A percentile compares a stretch with the other conserved stretches of the same genome.
Conservation (phyloP, 2,113 vertebrate species). For the Alethe castanea region DNA sequence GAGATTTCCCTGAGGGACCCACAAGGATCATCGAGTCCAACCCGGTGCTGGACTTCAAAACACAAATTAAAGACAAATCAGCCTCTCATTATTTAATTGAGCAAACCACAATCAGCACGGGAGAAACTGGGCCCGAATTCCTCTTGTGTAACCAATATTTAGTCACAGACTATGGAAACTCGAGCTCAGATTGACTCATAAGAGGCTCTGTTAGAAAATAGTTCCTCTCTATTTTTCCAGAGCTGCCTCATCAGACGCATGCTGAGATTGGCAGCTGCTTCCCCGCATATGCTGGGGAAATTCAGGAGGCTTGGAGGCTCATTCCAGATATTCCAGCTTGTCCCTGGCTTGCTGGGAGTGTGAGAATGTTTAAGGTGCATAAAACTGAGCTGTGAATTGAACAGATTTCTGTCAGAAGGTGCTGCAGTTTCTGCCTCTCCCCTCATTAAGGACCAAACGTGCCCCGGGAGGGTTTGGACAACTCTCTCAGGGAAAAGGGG, state of each 20-base stretch:
- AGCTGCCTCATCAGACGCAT: background rate
- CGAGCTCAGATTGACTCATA: background rate
- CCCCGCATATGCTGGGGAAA: slow-evolving; percentile 16
- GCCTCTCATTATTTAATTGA: rapidly evolving
- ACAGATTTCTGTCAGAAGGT: background rate
- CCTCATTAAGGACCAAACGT: background rate
- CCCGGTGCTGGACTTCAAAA: background rate
- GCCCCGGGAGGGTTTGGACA: rapidly evolving
- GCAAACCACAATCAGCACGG: background rate
- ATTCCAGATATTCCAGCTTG: background rate
- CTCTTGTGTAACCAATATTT: slow-evolving; percentile 9
- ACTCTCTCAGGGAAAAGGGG: rapidly evolving
- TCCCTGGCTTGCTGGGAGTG: background rate
- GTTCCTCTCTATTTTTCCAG: background rate
- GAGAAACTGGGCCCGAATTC: background rate
- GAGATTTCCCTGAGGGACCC: background rate
- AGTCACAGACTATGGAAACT: background rate
- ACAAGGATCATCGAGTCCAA: background rate
- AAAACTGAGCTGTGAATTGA: background rate
- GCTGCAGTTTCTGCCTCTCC: background rate
- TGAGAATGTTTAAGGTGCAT: background rate
- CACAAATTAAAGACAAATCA: background rate
- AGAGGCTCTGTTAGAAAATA: slow-evolving; percentile 35
- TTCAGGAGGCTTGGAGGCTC: background rate
- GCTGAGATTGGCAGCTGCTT: slow-evolving; percentile 47